Conservation (phyloP, 92 coral and sea anemone genomes). For the Actinostola sp. region DNA sequence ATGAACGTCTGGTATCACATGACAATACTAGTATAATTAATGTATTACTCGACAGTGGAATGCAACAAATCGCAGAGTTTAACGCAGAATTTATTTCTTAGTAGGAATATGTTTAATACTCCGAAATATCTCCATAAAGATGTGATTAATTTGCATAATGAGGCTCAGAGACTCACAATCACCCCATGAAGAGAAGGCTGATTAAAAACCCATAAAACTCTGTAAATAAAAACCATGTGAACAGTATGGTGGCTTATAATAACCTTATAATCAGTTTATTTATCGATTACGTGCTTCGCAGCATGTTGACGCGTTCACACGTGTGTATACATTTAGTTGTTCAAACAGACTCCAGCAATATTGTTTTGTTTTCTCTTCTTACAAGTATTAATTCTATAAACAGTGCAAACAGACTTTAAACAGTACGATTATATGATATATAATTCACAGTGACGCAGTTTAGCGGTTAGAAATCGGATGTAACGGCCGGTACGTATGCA, state of each 20-base stretch:
- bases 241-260: slow-evolving; percentile 1
- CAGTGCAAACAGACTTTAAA: not conserved
- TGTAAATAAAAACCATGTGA: not conserved
- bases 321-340: slow-evolving; percentile 3
- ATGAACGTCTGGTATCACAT: too few species aligned
- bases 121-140: not conserved
- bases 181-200: not conserved
- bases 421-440: not conserved
- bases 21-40: too few species aligned
- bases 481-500: too few species aligned
- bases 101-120: not conserved
- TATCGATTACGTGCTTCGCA: slow-evolving; percentile 1
- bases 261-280: not conserved
- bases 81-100: too few species aligned
- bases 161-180: not conserved
- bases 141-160: not conserved
- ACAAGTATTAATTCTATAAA: not conserved
- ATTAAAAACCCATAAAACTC: slow-evolving; percentile 14
- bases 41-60: too few species aligned
- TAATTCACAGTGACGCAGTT: too few species aligned
- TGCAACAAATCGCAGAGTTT: too few species aligned
- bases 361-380: not conserved
- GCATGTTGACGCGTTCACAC: slow-evolving; percentile 20
- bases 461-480: too few species aligned
- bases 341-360: not conserved